These are phyloP conservation scores for Hippoglossus stenolepis DNA, from an alignment of 2,113 vertebrate genomes.

Conservation along the genomic window DNA sequence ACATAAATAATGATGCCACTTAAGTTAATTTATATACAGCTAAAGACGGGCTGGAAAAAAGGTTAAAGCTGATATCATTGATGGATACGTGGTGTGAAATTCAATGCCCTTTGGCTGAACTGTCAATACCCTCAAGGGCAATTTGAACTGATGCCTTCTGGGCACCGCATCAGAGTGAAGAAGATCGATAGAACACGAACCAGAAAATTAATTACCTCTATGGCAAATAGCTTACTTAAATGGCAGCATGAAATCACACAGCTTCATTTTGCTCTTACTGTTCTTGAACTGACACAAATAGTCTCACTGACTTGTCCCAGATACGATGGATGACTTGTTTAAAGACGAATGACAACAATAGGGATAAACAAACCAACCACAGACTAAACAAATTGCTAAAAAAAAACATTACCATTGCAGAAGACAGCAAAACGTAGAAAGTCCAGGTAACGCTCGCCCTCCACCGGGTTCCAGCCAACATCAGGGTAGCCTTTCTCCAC, in stretches of 20 bases:
- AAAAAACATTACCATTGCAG: constrained; percentile 88
- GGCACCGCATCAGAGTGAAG: constrained; percentile 9
- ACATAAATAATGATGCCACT: background rate
- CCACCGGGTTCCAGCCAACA: constrained; percentile 97
- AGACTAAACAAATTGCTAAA: no score
- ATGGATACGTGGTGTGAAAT: background rate
- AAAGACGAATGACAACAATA: no score
- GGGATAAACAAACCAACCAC: no score
- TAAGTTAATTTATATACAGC: background rate
- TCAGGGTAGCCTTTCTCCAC: constrained; percentile 92
- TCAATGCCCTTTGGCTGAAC: constrained; percentile 32
- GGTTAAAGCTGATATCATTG: background rate
- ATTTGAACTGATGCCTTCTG: constrained; percentile 36
- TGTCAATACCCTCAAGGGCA: constrained; percentile 40
- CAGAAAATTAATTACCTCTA: constrained; percentile 33
- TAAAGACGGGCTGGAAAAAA: background rate
- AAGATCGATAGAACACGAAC: constrained; percentile 50
- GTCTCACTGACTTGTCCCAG: background rate
- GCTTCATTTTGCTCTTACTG: background rate
- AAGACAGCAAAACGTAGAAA: constrained; percentile 97
- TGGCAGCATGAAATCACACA: constrained; percentile 14
- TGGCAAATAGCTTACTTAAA: constrained; percentile 41
- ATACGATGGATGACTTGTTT: background rate
- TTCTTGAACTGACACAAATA: background rate
- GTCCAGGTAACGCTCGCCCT: constrained; percentile 95